Base-by-base conservation (phyloP, 1,140 invertebrate genomes). In the Cheumatopsyche charites region DNA sequence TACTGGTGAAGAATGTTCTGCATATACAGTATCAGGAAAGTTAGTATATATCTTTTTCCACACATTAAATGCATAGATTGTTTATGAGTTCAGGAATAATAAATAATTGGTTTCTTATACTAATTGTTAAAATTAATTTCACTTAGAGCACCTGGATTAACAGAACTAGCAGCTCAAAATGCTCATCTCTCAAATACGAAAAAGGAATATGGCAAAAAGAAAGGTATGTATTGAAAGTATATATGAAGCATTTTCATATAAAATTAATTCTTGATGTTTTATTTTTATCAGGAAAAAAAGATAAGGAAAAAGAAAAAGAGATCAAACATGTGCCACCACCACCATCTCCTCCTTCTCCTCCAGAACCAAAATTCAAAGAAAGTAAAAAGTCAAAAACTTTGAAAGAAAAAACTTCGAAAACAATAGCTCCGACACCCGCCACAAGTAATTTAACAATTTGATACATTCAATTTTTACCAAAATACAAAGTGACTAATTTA, bases 1-100 rank as follows among this genome's bases (percentile, higher is more conserved):
- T 72, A 86, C 85, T 76, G 87, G 87, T 13, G 86, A 88, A 73
- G 84, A 87, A 73, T 87, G 87, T 73, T 85, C 86, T 49, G 87
- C 86, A 5, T 87, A 87, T 41, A 86, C 86, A 49, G 77, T 87
- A 36, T 82, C 86, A 42, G 86, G 86, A 29, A 87, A 87, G 81
- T 86, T 76, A 75, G 84, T 79, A 72, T 43, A 45, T 3, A 1
- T 17, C 17, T 15, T 3, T 62, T n/a, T n/a, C n/a, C n/a, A n/a
- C n/a, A n/a, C n/a, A n/a, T n/a, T n/a, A n/a, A n/a, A n/a, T n/a
- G n/a, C n/a, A n/a, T 2, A 7, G 36, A 19, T 29, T 36, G 69
- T 29, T 72, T 41, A 21, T 17, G 43, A 41, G 19, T 45, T 23
- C 52, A 19, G 62, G 17, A 26, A 36, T 36, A 42, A 6, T 19